Evolutionary conservation across 2,113 vertebrate genomes (phyloP).

Genomic region (Nannospalax galili): DNA sequence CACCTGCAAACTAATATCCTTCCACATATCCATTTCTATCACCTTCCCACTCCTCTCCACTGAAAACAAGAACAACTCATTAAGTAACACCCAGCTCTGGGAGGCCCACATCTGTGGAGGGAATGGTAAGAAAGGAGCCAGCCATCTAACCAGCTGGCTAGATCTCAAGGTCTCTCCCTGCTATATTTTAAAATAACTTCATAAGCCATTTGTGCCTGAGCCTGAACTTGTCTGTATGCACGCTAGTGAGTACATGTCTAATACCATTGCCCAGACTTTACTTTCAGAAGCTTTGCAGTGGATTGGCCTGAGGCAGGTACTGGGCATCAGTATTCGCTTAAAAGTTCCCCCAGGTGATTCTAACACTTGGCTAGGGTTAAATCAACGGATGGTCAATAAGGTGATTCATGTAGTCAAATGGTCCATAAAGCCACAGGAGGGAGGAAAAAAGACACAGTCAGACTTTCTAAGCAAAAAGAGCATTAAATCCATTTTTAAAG

Average conservation of each 20-base stretch:
- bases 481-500: constrained; percentile 65
- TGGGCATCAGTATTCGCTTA: not conserved
- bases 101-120: not conserved
- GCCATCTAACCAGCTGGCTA: not conserved
- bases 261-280: not conserved
- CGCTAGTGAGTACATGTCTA: not conserved
- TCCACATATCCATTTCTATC: not conserved
- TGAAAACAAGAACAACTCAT: constrained; percentile 1
- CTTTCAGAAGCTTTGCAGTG: not conserved
- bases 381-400: not conserved
- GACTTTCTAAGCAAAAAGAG: constrained; percentile 40
- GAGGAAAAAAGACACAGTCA: not conserved
- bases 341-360: not conserved
- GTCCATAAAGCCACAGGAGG: not conserved
- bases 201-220: too few species aligned
- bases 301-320: not conserved
- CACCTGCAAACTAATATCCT: not conserved
- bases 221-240: not conserved
- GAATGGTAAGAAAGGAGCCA: not conserved
- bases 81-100: not conserved
- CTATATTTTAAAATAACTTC: not conserved
- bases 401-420: not conserved
- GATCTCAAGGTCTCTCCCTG: not conserved
- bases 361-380: not conserved
- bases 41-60: not conserved